These are phyloP conservation scores for Latheticus oryzae DNA, from an alignment of 2,888 invertebrate genomes.

Conservation along the genomic window DNA sequence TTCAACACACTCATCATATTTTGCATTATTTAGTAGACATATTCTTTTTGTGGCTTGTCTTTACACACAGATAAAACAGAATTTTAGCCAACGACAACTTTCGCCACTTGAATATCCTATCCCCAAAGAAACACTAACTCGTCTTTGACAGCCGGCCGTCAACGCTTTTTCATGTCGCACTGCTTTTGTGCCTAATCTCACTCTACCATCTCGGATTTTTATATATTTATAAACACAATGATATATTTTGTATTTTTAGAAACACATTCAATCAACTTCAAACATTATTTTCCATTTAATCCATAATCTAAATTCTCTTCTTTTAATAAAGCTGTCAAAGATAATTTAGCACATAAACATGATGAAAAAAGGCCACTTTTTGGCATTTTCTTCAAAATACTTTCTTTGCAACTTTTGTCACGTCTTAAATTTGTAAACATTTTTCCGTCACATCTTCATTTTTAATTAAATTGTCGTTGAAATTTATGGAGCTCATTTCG, in stretches of 20 bases:
- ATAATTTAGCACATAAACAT: too few relatives aligned
- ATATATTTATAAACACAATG: constrained; percentile 17
- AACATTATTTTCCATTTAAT: too few relatives aligned
- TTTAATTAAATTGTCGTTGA: constrained; percentile 23
- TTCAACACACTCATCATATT: too few relatives aligned
- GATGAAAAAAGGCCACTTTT: too few relatives aligned
- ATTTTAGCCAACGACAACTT: constrained; percentile 25
- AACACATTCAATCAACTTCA: too few relatives aligned
- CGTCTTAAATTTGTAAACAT: constrained; percentile 3
- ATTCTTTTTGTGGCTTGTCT: constrained; percentile 34
- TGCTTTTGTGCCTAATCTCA: constrained; percentile 1
- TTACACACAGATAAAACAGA: constrained; percentile 38
- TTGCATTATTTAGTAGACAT: constrained; percentile 38
- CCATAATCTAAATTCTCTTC: too few relatives aligned
- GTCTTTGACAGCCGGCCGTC: constrained; percentile 36
- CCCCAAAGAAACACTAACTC: constrained; percentile 35
- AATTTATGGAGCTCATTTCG: constrained; percentile 20
- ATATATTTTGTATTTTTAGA: too few relatives aligned
- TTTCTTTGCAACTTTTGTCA: constrained; percentile 32
- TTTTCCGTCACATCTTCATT: constrained; percentile 4
- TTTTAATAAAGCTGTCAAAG: too few relatives aligned
- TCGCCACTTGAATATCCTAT: constrained; percentile 28
- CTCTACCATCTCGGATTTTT: too few relatives aligned
- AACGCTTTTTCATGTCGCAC: constrained; percentile 34
- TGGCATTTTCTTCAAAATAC: too few relatives aligned